Evolutionary conservation across 2,797 vertebrate species (phyloP).

Genomic region (Acipenser oxyrinchus): DNA sequence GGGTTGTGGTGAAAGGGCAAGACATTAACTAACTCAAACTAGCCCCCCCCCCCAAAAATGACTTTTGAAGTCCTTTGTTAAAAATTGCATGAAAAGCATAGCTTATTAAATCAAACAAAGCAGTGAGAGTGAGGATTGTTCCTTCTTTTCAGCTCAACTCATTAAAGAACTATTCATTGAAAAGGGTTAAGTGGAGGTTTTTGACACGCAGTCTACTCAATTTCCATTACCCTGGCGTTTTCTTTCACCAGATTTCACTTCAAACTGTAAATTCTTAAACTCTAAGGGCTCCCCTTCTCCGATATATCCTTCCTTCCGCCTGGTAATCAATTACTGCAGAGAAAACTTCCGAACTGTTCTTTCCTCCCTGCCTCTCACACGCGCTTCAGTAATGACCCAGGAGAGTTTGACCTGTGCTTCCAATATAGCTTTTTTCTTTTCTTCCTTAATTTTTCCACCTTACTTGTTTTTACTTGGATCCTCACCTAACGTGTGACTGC

Average conservation of each 20-base stretch:
- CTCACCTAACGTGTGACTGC: not conserved
- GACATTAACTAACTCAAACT: no score
- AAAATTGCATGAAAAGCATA: no score
- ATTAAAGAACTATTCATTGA: no score
- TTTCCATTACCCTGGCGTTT: not conserved
- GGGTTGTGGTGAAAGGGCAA: no score
- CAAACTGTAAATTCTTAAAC: not conserved
- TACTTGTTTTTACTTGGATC: not conserved
- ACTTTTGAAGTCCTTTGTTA: no score
- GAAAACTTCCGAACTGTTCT: constrained; percentile 46
- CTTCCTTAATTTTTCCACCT: not conserved
- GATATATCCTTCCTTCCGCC: constrained; percentile 52
- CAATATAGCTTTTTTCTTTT: constrained; percentile 31
- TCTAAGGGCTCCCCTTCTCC: constrained; percentile 21
- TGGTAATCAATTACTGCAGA: constrained; percentile 36
- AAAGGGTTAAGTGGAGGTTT: not conserved
- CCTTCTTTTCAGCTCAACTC: no score
- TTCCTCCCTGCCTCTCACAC: constrained; percentile 38
- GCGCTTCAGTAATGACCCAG: constrained; percentile 41
- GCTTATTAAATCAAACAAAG: no score
- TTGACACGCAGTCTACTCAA: not conserved
- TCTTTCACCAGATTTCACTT: not conserved
- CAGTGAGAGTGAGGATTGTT: no score
- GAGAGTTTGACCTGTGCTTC: constrained; percentile 35
- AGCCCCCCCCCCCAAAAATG: no score